Evolutionary conservation across 2,113 vertebrate species (phyloP), one percentile per base, ranked within the genome.

Genomic region (Elaphurus davidianus): DNA sequence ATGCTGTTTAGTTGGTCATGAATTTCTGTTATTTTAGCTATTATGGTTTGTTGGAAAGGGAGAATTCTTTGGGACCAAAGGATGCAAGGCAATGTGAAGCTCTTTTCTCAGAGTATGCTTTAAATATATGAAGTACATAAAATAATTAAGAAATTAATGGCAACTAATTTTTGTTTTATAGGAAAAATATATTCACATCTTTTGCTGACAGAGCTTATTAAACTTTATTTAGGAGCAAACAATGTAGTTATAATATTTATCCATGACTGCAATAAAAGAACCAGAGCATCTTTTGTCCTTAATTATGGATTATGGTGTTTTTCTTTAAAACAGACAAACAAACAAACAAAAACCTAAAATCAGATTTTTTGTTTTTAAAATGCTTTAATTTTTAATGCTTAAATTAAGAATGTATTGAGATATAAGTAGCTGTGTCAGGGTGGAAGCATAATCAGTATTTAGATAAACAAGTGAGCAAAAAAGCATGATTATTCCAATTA

Each of bases 91-190:
- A 62, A 78, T 95, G 6, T 59, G 55, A 89, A 92, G 14, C 21
- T 59, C 40, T 94, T 90, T 87, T 97, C 45, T 97, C 4, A 87
- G 43, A 92, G 8, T 28, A 62, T 76, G 5, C 6, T 30, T 87
- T 90, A 92, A 97, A 15, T 97, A 98, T 95, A 96, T 78, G 60
- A 62, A 33, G 14, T 62, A 62, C 60, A 33, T 98, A 97, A 98
- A 99, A 98, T 98, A 67, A 33, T 67, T 19, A 97, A 99, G 96
- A 98, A 97, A 74, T 55, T 96, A 84, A 97, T 98, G 98, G 89
- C 92, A 97, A 62, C 93, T 59, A 97, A 87, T 89, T 96, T 98
- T 98, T 62, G 60, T 33, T 62, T 62, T 33, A 33, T 98, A 98
- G 98, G 98, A 52, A 98, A 59, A 97, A 98, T 96, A 40, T 87